phyloP scores from a whole-genome alignment of 2,113 vertebrate species.

The Pseudorectes ferrugineus region DNA sequence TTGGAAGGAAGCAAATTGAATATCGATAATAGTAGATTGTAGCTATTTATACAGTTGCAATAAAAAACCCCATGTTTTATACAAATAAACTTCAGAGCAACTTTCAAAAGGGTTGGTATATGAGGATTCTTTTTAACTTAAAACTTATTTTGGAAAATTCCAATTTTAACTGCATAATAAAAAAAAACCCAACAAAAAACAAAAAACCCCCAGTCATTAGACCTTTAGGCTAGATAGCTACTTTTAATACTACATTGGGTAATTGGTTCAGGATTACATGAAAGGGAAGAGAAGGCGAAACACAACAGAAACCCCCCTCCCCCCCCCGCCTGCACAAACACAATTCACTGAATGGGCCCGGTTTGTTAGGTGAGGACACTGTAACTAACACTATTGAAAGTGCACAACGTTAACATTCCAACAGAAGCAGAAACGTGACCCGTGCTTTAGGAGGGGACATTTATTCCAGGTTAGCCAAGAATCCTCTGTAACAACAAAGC shows the following conservation, averaged over 20 bases:
- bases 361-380: background rate
- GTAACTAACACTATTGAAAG: background rate
- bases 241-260: background rate
- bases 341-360: background rate
- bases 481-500: background rate
- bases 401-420: background rate
- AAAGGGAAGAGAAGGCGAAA: background rate
- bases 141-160: background rate
- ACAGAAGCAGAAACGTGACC: background rate
- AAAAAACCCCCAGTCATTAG: background rate
- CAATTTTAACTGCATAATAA: constrained; percentile 9
- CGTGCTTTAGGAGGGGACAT: background rate
- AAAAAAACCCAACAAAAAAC: background rate
- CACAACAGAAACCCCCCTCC: background rate
- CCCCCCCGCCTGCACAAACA: background rate
- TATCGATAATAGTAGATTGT: background rate
- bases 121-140: background rate
- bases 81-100: background rate
- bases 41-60: background rate
- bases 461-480: background rate
- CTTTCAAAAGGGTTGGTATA: background rate
- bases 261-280: background rate
- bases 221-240: background rate
- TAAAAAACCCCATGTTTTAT: background rate
- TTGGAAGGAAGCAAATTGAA: background rate